Percentiles rank a stretch among this genome's conserved stretches.
Evolutionary conservation across 2,888 invertebrate genomes (phyloP).

Genomic region (Lymantria monacha): DNA sequence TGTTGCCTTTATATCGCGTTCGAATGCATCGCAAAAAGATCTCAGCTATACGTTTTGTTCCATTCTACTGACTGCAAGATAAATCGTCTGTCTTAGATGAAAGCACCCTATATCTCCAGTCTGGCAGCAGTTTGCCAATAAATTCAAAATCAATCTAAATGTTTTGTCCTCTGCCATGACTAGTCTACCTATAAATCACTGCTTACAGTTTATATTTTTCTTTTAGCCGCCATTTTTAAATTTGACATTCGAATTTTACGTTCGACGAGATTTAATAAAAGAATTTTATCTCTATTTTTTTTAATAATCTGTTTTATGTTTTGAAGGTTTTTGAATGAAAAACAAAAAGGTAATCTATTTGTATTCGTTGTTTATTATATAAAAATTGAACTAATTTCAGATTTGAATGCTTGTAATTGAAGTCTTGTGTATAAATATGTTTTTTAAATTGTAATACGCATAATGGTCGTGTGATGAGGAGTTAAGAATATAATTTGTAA

Average conservation of each 20-base stretch:
- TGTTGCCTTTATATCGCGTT: conserved; percentile 7
- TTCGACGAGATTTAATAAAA: background rate
- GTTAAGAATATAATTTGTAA: too few species aligned
- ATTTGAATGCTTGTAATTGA: too few species aligned
- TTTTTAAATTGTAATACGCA: too few species aligned
- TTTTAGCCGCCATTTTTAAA: conserved; percentile 21
- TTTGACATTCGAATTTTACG: conserved; percentile 18
- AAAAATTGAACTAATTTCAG: too few species aligned
- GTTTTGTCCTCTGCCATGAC: conserved; percentile 31
- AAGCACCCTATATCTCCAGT: conserved; percentile 40
- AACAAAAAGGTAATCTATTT: too few species aligned
- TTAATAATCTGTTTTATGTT: too few species aligned
- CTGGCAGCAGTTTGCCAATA: conserved; percentile 65
- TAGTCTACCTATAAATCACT: conserved; percentile 34
- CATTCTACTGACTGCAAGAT: conserved; percentile 45
- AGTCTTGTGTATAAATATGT: too few species aligned
- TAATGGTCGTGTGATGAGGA: too few species aligned
- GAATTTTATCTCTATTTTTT: too few species aligned
- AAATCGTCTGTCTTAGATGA: conserved; percentile 66
- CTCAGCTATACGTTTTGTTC: conserved; percentile 25
- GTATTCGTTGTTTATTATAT: too few species aligned
- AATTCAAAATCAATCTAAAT: conserved; percentile 70
- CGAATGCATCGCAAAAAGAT: conserved; percentile 28
- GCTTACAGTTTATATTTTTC: conserved; percentile 14
- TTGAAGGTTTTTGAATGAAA: too few species aligned